A percentile compares a stretch with the other conserved stretches of the same genome.
These are phyloP conservation scores for Diadumene lineata DNA, from an alignment of 92 coral and sea anemone species.

Conservation along the genomic window DNA sequence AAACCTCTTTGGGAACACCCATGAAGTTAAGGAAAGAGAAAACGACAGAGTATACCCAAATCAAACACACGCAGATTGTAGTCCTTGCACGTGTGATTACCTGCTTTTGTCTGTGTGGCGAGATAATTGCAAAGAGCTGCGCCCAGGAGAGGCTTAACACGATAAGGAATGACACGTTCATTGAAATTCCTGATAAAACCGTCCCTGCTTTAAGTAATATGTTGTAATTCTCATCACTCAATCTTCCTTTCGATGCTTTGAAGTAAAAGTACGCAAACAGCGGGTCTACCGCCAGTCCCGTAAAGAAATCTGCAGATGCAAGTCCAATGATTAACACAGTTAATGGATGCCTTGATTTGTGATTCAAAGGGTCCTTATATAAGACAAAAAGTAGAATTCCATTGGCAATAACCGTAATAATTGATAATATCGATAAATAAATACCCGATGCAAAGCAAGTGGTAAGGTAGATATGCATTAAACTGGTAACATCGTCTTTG, in stretches of 20 bases:
- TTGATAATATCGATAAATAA: conserved; percentile 47
- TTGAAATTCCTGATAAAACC: conserved; percentile 61
- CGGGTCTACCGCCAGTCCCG: conserved; percentile 60
- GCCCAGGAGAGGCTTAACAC: conserved; percentile 72
- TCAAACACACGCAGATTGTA: conserved; percentile 25
- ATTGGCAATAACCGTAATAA: conserved; percentile 52
- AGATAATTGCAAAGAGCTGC: conserved; percentile 63
- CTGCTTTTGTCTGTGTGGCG: conserved; percentile 62
- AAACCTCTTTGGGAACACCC: conserved; percentile 58
- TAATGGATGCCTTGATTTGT: conserved; percentile 46
- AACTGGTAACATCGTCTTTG: background rate
- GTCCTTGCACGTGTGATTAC: conserved; percentile 47
- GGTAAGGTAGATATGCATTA: conserved; percentile 41
- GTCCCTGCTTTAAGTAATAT: conserved; percentile 41
- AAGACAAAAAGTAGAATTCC: conserved; percentile 58
- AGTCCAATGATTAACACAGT: conserved; percentile 58
- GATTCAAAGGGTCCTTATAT: conserved; percentile 61
- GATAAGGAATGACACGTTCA: conserved; percentile 69
- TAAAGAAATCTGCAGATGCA: conserved; percentile 61
- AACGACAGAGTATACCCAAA: conserved; percentile 52
- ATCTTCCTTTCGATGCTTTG: conserved; percentile 31
- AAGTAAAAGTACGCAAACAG: conserved; percentile 60
- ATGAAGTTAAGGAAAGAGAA: conserved; percentile 47
- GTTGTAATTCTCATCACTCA: conserved; percentile 39
- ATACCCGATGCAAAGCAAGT: conserved; percentile 46